These are phyloP conservation scores for Antennarius striatus DNA, from an alignment of 2,113 vertebrate genomes.

Conservation along the genomic window DNA sequence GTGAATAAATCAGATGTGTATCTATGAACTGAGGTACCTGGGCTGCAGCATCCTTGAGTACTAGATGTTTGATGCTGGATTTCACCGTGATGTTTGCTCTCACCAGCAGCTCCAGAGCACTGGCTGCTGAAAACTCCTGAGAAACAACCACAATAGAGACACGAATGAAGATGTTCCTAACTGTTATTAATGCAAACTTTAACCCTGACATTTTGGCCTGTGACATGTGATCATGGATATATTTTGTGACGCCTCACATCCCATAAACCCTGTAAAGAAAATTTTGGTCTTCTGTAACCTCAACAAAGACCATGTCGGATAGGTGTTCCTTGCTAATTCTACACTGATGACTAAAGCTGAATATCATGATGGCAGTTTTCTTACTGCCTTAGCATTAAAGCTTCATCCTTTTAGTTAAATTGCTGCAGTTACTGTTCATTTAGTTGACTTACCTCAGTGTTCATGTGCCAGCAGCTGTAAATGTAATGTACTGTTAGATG, in stretches of 20 bases:
- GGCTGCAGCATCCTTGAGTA: constrained; percentile 82
- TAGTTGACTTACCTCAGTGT: not conserved
- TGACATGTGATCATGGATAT: too few relatives aligned
- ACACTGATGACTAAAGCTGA: not conserved
- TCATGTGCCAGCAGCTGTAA: not conserved
- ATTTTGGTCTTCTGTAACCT: too few relatives aligned
- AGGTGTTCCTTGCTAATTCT: not conserved
- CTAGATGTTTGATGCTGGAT: constrained; percentile 86
- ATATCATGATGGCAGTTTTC: constrained; percentile 3
- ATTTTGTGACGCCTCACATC: too few relatives aligned
- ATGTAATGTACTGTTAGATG: not conserved
- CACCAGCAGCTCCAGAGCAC: constrained; percentile 87
- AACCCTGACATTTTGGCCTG: too few relatives aligned
- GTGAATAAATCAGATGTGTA: not conserved
- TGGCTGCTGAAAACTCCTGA: constrained; percentile 86
- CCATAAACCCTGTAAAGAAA: too few relatives aligned
- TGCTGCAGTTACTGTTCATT: constrained; percentile 2
- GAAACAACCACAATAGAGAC: constrained; percentile 3
- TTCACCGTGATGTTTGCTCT: constrained; percentile 89
- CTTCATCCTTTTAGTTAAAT: not conserved
- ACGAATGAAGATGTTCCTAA: too few relatives aligned
- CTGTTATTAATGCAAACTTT: too few relatives aligned
- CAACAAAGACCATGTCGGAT: not conserved
- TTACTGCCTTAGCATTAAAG: constrained; percentile 5
- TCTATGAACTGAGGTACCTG: constrained; percentile 74